Conservation (phyloP, 2,888 invertebrate genomes). For the Andricus quercusramuli region DNA sequence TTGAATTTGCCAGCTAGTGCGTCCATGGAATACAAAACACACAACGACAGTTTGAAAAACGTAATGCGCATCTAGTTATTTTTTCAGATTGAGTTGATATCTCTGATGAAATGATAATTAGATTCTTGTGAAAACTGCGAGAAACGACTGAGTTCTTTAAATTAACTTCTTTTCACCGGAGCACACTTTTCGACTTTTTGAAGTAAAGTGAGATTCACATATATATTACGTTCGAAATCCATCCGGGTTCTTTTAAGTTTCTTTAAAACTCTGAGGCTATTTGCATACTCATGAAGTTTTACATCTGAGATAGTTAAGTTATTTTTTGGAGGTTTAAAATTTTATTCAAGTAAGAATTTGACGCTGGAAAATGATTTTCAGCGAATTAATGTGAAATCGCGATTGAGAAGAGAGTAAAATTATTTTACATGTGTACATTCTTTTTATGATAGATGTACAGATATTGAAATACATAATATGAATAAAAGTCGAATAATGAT, state of each 20-base stretch:
- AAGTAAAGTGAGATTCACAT: neutral
- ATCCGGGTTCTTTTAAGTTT: neutral
- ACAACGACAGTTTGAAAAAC: conserved; percentile 87
- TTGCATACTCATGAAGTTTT: neutral
- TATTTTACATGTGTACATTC: conserved; percentile 34
- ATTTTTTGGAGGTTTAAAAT: neutral
- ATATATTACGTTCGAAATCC: neutral
- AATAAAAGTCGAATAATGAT: conserved; percentile 42
- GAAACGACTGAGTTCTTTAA: conserved; percentile 27
- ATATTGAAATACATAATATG: conserved; percentile 50
- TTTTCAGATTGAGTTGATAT: conserved; percentile 41
- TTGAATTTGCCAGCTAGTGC: conserved; percentile 96
- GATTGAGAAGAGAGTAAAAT: neutral
- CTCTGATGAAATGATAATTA: neutral
- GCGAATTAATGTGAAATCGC: neutral
- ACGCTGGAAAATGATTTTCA: neutral
- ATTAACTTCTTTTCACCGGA: conserved; percentile 15
- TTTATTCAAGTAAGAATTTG: neutral
- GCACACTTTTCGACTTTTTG: conserved; percentile 10
- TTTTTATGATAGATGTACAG: conserved; percentile 33
- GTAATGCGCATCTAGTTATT: conserved; percentile 58
- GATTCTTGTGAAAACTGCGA: conserved; percentile 6
- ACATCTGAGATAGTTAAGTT: neutral
- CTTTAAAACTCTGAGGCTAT: neutral
- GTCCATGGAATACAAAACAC: conserved; percentile 96